Conservation (phyloP, 2,888 invertebrate species). For the Tribolium freemani region DNA sequence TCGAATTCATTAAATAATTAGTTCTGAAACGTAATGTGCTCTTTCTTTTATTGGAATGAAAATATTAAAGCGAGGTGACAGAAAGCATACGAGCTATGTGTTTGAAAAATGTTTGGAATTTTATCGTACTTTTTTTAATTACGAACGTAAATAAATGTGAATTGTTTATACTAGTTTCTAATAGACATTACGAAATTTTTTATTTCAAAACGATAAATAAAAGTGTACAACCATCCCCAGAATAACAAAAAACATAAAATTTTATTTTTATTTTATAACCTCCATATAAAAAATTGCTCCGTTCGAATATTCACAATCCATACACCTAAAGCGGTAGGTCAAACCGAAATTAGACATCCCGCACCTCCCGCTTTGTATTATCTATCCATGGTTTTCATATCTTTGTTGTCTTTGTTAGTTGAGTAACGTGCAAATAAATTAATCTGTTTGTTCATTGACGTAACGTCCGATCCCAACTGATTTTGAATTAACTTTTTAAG, state of each 20-base stretch:
- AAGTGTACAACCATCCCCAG: not conserved
- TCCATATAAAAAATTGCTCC: not conserved
- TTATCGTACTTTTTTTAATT: not conserved
- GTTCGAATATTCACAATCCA: not conserved
- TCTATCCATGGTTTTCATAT: not conserved
- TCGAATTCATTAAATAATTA: not conserved
- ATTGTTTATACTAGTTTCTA: too few species aligned
- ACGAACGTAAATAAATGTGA: not conserved
- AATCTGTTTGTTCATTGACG: conserved; percentile 30
- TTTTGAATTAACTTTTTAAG: not conserved
- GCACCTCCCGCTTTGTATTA: not conserved
- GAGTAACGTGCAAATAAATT: conserved; percentile 27
- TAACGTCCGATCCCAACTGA: conserved; percentile 21
- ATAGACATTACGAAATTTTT: not conserved
- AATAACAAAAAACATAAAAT: not conserved
- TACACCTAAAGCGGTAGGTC: not conserved
- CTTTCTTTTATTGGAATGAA: not conserved
- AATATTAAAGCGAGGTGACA: not conserved
- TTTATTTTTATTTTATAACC: not conserved
- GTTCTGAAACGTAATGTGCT: not conserved
- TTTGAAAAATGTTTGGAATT: not conserved
- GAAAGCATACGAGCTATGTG: not conserved
- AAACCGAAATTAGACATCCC: not conserved
- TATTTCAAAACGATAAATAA: not conserved
- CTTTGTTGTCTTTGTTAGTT: conserved; percentile 21